Evolutionary conservation across 1,140 invertebrate genomes (phyloP).

Genomic region (Caenorhabditis inopinata): DNA sequence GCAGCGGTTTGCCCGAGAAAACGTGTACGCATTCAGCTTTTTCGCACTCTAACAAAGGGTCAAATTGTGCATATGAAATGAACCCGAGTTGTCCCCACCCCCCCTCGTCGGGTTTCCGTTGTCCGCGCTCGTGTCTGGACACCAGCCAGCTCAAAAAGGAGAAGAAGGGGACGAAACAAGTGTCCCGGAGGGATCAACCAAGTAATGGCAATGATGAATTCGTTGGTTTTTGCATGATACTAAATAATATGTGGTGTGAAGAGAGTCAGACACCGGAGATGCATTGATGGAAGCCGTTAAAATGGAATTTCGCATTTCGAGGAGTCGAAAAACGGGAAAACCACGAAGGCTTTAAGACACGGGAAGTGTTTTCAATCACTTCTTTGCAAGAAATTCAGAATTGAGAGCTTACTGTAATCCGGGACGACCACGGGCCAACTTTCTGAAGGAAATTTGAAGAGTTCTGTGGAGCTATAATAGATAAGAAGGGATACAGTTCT

Average conservation of each 20-base stretch:
- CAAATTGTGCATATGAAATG: constrained; percentile 34
- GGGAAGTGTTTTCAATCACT: too few species aligned
- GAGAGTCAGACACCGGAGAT: not conserved
- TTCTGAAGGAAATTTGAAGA: not conserved
- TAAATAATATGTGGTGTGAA: not conserved
- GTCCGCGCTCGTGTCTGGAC: too few species aligned
- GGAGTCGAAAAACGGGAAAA: too few species aligned
- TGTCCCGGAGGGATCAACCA: constrained; percentile 25
- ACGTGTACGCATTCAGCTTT: not conserved
- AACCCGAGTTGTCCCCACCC: not conserved
- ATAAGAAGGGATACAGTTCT: not conserved
- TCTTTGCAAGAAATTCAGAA: too few species aligned
- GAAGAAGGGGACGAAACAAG: too few species aligned
- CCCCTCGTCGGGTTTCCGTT: too few species aligned
- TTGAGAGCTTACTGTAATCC: too few species aligned
- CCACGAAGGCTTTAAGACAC: too few species aligned
- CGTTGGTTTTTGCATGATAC: not conserved
- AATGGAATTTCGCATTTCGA: too few species aligned
- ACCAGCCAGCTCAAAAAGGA: too few species aligned
- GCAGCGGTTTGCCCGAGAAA: not conserved
- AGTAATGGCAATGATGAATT: constrained; percentile 18
- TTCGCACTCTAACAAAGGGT: constrained; percentile 18
- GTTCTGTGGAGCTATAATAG: not conserved
- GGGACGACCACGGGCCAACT: too few species aligned
- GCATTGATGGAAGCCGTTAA: constrained; percentile 9